Percentiles rank a stretch among this genome's conserved stretches.
Evolutionary conservation across 2,797 vertebrate species (phyloP).

Genomic region (Sitta carolinensis): DNA sequence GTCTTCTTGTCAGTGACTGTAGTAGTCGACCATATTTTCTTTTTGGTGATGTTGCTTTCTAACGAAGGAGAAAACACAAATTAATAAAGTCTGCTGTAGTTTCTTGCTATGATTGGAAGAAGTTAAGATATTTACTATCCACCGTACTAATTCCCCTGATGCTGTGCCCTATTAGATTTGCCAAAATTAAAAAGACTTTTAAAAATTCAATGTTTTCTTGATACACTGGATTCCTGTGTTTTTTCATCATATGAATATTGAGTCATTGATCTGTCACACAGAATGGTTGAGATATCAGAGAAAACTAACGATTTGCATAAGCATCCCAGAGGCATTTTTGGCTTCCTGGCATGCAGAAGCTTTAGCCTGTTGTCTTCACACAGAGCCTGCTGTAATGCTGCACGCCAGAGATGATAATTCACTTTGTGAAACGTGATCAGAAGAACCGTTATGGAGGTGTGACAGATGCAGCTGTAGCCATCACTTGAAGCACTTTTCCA

Average conservation of each 20-base stretch:
- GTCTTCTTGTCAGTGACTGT: background rate
- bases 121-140: background rate
- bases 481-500: background rate
- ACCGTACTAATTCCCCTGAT: background rate
- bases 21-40: background rate
- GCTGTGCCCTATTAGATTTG: background rate
- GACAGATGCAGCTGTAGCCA: slow-evolving; percentile 38
- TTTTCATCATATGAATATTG: background rate
- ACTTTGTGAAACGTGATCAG: slow-evolving; percentile 36
- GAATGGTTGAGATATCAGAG: slow-evolving; percentile 32
- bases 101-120: background rate
- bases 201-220: background rate
- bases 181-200: background rate
- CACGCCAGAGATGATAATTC: slow-evolving; percentile 17
- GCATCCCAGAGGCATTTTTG: background rate
- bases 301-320: background rate
- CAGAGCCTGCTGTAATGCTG: background rate
- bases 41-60: background rate
- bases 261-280: background rate
- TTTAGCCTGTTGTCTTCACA: background rate
- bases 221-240: background rate
- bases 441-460: slow-evolving; percentile 24
- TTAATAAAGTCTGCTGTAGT: background rate
- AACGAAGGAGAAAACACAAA: background rate
- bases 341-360: slow-evolving; percentile 26